These are phyloP conservation scores for Ectobius pallidus DNA, from an alignment of 2,888 invertebrate species.

Conservation along the genomic window DNA sequence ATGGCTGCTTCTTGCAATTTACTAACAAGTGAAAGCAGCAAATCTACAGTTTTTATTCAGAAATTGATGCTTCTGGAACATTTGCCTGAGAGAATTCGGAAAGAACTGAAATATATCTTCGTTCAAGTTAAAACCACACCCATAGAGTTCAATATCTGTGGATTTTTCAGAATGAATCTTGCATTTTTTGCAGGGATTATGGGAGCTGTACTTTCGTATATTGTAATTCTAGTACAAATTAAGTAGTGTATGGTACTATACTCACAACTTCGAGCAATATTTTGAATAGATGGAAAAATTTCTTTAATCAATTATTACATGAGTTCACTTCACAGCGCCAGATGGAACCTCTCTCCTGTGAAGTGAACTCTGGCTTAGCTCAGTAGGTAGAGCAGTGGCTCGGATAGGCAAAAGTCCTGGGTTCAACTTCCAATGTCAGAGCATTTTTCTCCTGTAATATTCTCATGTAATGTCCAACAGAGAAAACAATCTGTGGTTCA, in stretches of 20 bases:
- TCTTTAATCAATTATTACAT: too few species aligned
- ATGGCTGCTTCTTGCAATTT: background rate
- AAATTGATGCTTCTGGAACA: background rate
- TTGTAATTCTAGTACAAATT: background rate
- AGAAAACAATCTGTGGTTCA: too few species aligned
- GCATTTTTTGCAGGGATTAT: background rate
- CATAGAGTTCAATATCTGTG: background rate
- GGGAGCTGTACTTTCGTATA: background rate
- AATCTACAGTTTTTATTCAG: background rate
- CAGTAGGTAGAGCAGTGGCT: too few species aligned
- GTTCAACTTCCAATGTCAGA: too few species aligned
- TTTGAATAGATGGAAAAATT: too few species aligned
- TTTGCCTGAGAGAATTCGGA: background rate
- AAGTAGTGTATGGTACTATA: background rate
- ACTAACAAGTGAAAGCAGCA: background rate
- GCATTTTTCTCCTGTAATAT: too few species aligned
- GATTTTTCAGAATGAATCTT: background rate
- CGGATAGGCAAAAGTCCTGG: too few species aligned
- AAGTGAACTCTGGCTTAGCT: too few species aligned
- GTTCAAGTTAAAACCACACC: background rate
- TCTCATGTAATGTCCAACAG: too few species aligned
- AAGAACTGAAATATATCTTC: background rate
- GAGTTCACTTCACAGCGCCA: too few species aligned
- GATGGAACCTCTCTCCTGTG: too few species aligned
- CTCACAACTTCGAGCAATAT: too few species aligned